Conservation (phyloP, 2,797 vertebrate species). For the Microhierax caerulescens region DNA sequence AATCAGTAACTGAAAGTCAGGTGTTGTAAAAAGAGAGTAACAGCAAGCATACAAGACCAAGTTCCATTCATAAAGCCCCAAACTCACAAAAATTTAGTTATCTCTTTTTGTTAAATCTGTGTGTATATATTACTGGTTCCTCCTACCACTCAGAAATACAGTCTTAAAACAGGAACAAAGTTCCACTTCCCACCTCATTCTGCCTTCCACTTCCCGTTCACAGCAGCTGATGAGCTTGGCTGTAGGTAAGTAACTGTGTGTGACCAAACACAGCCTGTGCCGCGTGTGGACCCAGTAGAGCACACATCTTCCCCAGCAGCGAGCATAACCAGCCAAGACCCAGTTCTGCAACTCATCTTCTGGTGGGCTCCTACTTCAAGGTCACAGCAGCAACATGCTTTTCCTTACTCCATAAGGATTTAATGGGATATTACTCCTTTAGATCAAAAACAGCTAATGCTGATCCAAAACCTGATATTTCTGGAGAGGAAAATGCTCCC, state of each 20-base stretch:
- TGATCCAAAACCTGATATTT: not conserved
- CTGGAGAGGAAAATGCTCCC: not conserved
- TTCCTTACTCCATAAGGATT: rapidly evolving
- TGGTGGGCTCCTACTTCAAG: not conserved
- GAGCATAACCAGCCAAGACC: not conserved
- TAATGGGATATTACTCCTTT: not conserved
- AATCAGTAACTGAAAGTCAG: not conserved
- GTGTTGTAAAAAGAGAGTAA: no score
- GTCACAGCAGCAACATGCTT: not conserved
- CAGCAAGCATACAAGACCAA: not conserved
- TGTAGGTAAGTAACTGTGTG: rapidly evolving
- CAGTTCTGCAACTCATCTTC: not conserved
- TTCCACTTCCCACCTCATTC: not conserved
- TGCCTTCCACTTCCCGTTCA: not conserved
- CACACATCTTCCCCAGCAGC: rapidly evolving
- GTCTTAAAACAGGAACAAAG: not conserved
- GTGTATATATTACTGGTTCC: not conserved
- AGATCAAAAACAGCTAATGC: not conserved
- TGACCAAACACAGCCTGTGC: rapidly evolving
- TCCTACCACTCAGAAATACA: not conserved
- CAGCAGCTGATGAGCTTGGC: not conserved
- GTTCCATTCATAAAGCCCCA: not conserved
- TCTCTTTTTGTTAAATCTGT: not conserved
- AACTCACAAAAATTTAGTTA: not conserved
- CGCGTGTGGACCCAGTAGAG: not conserved